phyloP scores from a whole-genome alignment of 2,888 invertebrate genomes.

The Phymatocera aterrima region DNA sequence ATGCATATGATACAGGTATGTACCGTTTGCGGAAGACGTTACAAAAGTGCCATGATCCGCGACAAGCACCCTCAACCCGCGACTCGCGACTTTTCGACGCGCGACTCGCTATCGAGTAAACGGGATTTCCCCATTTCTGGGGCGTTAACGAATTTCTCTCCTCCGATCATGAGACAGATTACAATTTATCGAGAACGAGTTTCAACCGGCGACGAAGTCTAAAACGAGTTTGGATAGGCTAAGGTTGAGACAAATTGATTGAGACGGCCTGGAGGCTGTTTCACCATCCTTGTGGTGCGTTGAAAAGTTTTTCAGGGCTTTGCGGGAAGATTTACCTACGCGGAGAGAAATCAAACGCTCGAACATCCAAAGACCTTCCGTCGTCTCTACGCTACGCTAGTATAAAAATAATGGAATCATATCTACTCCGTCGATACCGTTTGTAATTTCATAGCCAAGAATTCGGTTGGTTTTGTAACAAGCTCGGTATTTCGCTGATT shows the following conservation, averaged over 20 bases:
- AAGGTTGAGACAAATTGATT: conserved; percentile 36
- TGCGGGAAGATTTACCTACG: too few relatives aligned
- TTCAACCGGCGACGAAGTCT: background rate
- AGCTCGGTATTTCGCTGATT: too few relatives aligned
- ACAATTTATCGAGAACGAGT: conserved; percentile 36
- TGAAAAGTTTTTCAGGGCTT: too few relatives aligned
- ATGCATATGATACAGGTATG: too few relatives aligned
- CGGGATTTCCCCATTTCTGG: conserved; percentile 1
- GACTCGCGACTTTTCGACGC: background rate
- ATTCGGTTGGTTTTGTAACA: too few relatives aligned
- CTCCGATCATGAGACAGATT: conserved; percentile 37
- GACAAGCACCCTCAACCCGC: background rate
- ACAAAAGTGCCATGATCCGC: conserved; percentile 8
- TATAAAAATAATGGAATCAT: too few relatives aligned
- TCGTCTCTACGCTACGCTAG: too few relatives aligned
- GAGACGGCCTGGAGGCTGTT: background rate
- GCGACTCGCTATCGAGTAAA: background rate
- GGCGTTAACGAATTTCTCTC: conserved; percentile 31
- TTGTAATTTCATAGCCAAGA: too few relatives aligned
- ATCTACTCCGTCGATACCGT: too few relatives aligned
- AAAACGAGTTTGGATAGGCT: conserved; percentile 32
- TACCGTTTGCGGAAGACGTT: conserved; percentile 13
- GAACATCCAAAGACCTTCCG: too few relatives aligned
- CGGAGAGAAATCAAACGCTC: background rate
- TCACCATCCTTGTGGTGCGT: background rate